Base-by-base conservation (phyloP, 2,797 vertebrate genomes). In the Sebastes dallii region DNA sequence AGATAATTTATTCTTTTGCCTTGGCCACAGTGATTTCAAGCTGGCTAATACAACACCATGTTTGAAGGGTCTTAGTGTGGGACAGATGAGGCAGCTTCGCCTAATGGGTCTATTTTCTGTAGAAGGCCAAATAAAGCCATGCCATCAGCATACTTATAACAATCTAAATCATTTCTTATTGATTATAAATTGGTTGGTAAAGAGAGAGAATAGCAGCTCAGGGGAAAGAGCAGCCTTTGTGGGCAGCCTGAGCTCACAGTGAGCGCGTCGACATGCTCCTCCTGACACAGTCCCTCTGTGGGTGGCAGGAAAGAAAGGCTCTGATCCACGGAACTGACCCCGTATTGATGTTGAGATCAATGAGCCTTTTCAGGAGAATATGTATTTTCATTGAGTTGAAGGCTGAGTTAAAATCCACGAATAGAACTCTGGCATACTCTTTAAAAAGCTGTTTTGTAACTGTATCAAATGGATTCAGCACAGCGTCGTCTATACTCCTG, bases 21-120 rank as follows among this genome's bases (percentile, higher is more conserved):
- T 69, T 75, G 22, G 70, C 50, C 25, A 66, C 54, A 70, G 66
- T 61, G 27, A 65, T 80, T 68, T 80, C 59, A n/a, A 58, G 27
- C 52, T 58, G 56, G 50, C 72, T 39, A 27, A 5, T n/a, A 3
- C 1, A 8, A 50, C 68, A 61, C 39, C 46, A 61, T 27, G 24
- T 67, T 75, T 52, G 60, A 75, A 58, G 25, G 10, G n/a, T 14
- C n/a, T 39, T 1, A 29, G 18, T 54, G 22, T n/a, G 46, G 22
- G 46, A 20, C 12, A 36, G 11, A 34, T 34, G 36, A 36, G 29
- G 5, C 18, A 61, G 16, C 29, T 32, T 32, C 1, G 18, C 2
- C 69, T 2, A 24, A 30, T 32, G 5, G 14, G 5, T 20, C 32
- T 18, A 14, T 70, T 56, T 7, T 56, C 13, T 8, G 27, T 18